Conservation (phyloP, 1,140 invertebrate species). For the Drosophila kanapiae region DNA sequence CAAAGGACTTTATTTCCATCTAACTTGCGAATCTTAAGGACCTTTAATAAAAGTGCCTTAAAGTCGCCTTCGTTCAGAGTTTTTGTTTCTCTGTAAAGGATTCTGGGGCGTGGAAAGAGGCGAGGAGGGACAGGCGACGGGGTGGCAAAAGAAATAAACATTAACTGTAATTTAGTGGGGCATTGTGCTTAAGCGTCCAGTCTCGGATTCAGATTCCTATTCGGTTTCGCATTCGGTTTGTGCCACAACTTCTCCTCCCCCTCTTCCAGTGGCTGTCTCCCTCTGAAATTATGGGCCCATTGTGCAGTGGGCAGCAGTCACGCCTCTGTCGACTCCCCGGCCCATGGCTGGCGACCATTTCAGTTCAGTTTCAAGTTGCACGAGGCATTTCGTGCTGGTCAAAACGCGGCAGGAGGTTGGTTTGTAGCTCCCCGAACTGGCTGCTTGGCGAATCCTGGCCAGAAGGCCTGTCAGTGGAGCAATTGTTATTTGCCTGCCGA, state of each 20-base stretch:
- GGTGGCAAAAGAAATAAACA: constrained; percentile 77
- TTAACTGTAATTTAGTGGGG: constrained; percentile 84
- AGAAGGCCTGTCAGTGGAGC: constrained; percentile 74
- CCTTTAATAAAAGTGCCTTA: not conserved
- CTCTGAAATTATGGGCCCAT: constrained; percentile 77
- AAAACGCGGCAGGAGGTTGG: constrained; percentile 60
- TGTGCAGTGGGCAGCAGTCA: constrained; percentile 54
- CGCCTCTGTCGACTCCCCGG: constrained; percentile 14
- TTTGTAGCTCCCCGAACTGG: no score
- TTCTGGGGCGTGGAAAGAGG: not conserved
- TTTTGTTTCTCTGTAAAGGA: constrained; percentile 14
- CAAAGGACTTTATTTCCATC: no score
- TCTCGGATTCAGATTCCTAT: constrained; percentile 54
- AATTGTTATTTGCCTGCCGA: constrained; percentile 77
- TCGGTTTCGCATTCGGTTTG: constrained; percentile 52
- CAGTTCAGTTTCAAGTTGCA: constrained; percentile 76
- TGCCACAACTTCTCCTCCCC: constrained; percentile 2
- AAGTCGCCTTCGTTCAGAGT: not conserved
- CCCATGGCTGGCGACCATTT: constrained; percentile 12
- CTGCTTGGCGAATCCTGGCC: constrained; percentile 32
- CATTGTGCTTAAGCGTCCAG: constrained; percentile 81
- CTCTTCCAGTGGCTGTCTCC: constrained; percentile 26
- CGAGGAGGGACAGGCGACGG: constrained; percentile 25
- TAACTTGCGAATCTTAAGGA: no score
- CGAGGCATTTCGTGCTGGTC: constrained; percentile 77